Percentiles rank a stretch among this genome's conserved stretches.
Evolutionary conservation across 2,113 vertebrate genomes (phyloP).

Genomic region (Catharus fuscescens): DNA sequence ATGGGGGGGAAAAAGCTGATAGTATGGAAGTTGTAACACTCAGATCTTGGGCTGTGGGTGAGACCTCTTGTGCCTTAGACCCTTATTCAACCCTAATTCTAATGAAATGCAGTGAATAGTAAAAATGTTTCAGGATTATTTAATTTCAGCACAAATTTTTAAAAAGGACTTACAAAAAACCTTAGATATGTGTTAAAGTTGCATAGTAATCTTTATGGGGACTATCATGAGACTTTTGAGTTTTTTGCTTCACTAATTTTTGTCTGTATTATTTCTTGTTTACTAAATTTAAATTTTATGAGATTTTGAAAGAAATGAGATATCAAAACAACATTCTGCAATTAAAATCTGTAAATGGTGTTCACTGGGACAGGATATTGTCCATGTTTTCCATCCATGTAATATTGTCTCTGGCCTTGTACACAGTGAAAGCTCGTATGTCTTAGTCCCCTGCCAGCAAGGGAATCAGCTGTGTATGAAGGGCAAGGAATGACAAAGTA

Average conservation of each 20-base stretch:
- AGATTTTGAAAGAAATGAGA: background rate
- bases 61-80: background rate
- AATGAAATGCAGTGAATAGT: background rate
- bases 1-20: fast-evolving
- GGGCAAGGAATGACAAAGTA: constrained; percentile 28
- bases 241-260: background rate
- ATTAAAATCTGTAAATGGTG: background rate
- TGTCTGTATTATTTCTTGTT: background rate
- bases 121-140: background rate
- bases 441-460: background rate
- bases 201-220: background rate
- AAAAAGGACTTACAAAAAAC: background rate
- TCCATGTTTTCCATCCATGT: background rate
- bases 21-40: background rate
- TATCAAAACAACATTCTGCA: background rate
- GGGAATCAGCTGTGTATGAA: background rate
- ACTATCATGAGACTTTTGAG: background rate
- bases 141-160: background rate
- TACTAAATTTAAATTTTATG: background rate
- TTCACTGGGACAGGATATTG: background rate
- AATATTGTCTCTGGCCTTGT: background rate
- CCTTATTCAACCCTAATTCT: background rate
- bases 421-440: fast-evolving
- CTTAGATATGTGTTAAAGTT: background rate
- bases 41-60: background rate